phyloP scores from a whole-genome alignment of 1,140 invertebrate species.

The Spodoptera litura region DNA sequence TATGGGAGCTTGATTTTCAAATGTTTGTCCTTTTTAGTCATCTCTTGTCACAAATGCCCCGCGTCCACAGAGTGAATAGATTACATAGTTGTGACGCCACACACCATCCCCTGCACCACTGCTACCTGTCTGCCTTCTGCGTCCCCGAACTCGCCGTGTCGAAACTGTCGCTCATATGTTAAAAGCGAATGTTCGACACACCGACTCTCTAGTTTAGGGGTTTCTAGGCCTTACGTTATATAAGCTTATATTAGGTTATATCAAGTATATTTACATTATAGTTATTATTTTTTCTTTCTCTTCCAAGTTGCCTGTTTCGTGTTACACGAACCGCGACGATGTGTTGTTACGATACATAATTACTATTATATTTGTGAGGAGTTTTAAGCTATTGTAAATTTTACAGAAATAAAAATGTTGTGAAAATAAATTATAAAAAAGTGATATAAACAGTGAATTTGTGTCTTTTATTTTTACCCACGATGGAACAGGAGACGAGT shows the following conservation, averaged over 20 bases:
- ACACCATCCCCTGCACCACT: slow-evolving; percentile 12
- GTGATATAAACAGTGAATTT: slow-evolving; percentile 82
- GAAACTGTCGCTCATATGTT: slow-evolving; percentile 79
- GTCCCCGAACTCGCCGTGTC: slow-evolving; percentile 53
- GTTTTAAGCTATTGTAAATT: slow-evolving; percentile 86
- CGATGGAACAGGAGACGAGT: neutral
- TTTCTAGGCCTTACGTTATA: slow-evolving; percentile 73
- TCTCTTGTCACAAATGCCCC: no score
- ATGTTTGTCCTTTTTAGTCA: no score
- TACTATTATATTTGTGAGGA: slow-evolving; percentile 84
- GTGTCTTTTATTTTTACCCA: slow-evolving; percentile 68
- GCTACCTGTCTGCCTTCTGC: slow-evolving; percentile 1
- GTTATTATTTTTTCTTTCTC: slow-evolving; percentile 73
- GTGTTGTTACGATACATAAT: slow-evolving; percentile 77
- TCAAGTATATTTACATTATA: slow-evolving; percentile 78
- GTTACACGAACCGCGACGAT: slow-evolving; percentile 63
- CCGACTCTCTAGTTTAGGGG: slow-evolving; percentile 80
- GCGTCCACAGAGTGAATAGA: no score
- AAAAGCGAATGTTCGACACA: slow-evolving; percentile 67
- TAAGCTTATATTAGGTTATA: slow-evolving; percentile 81
- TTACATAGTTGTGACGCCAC: neutral
- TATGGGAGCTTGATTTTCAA: no score
- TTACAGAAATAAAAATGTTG: slow-evolving; percentile 86
- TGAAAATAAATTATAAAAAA: slow-evolving; percentile 86
- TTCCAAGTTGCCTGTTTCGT: slow-evolving; percentile 80